A percentile compares a stretch with the other conserved stretches of the same genome.
phyloP scores from a whole-genome alignment of 2,113 vertebrate species.

The Mionectes macconnelli region DNA sequence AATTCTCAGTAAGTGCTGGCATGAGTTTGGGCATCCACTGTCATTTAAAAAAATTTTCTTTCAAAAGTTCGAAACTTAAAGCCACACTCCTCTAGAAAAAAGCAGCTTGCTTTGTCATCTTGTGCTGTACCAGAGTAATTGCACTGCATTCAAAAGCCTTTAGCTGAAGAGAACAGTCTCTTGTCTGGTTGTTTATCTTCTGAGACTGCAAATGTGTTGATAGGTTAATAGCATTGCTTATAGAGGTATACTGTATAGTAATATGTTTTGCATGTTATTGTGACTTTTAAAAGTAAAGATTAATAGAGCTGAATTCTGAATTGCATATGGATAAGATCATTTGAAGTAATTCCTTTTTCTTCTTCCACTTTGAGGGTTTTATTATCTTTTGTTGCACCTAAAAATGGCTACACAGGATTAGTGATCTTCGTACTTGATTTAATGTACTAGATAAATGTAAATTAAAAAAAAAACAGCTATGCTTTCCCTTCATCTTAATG shows the following conservation, averaged over 20 bases:
- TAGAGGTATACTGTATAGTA: background rate
- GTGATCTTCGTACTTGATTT: background rate
- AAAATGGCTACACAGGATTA: background rate
- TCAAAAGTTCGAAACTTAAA: background rate
- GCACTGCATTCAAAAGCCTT: background rate
- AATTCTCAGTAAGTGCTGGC: background rate
- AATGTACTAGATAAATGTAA: background rate
- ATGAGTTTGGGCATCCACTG: background rate
- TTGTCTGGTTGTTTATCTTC: background rate
- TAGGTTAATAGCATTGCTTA: background rate
- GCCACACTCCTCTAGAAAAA: background rate
- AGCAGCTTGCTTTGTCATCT: background rate
- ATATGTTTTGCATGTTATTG: background rate
- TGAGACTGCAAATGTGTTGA: background rate
- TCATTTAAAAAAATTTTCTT: background rate
- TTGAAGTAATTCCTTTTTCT: background rate
- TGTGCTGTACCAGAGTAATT: background rate
- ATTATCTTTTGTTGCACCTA: background rate
- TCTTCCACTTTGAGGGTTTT: background rate
- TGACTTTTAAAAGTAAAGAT: background rate
- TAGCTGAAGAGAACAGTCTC: background rate
- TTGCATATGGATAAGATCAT: background rate
- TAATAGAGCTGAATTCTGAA: background rate
- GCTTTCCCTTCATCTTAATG: background rate
- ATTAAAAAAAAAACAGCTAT: background rate